Conservation (phyloP, 2,888 invertebrate genomes). For the Drosophila percnosoma region DNA sequence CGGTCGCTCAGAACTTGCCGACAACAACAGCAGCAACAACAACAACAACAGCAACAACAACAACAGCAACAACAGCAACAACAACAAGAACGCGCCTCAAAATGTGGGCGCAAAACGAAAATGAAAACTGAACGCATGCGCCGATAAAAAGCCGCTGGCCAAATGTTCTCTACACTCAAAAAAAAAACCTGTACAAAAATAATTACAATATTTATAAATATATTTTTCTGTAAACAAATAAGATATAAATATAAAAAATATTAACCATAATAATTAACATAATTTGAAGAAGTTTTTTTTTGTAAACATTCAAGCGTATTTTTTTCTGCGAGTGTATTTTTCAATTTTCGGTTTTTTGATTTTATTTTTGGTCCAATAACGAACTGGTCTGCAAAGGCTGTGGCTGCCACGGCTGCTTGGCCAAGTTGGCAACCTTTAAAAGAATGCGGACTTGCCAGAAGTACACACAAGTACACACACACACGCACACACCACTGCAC, state of each 20-base stretch:
- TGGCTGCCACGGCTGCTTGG: slow-evolving; percentile 41
- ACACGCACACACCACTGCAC: slow-evolving; percentile 9
- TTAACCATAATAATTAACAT: background rate
- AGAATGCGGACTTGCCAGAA: slow-evolving; percentile 83
- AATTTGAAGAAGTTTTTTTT: background rate
- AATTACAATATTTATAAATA: background rate
- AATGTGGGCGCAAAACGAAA: slow-evolving; percentile 69
- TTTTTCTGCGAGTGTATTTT: background rate
- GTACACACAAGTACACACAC: slow-evolving; percentile 47
- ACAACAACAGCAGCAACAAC: slow-evolving; percentile 20
- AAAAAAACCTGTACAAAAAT: background rate
- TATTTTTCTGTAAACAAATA: background rate
- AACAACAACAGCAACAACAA: slow-evolving; percentile 21
- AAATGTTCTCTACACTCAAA: slow-evolving; percentile 36
- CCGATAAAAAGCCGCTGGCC: slow-evolving; percentile 47
- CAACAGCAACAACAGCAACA: slow-evolving; percentile 4
- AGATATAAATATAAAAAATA: background rate
- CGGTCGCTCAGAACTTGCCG: slow-evolving; percentile 42
- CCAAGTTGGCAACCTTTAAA: slow-evolving; percentile 84
- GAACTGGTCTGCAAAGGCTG: slow-evolving; percentile 64
- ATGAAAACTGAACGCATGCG: slow-evolving; percentile 62
- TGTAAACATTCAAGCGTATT: background rate
- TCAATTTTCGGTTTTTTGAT: slow-evolving; percentile 32
- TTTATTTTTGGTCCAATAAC: slow-evolving; percentile 45
- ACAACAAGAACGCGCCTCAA: slow-evolving; percentile 15